Percentiles rank a stretch among this genome's conserved stretches.
Evolutionary conservation across 2,888 invertebrate genomes (phyloP).

Genomic region (Cantharis rustica): DNA sequence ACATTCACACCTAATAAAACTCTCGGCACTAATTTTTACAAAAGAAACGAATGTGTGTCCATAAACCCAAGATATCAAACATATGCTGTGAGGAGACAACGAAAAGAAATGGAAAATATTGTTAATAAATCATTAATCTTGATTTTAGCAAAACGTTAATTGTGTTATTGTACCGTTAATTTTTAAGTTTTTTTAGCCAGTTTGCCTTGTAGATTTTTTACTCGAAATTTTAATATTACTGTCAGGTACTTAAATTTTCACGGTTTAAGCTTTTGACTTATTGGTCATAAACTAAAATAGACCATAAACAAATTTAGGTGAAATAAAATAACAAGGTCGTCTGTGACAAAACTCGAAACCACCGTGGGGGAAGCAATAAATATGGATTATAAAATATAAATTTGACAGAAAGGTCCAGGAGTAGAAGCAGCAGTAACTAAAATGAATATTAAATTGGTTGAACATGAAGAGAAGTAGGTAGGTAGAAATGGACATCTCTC

Average conservation of each 20-base stretch:
- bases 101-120: not conserved
- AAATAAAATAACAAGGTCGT: conserved; percentile 37
- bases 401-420: conserved; percentile 42
- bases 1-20: not conserved
- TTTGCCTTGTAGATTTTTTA: not conserved
- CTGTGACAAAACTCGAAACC: conserved; percentile 34
- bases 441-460: conserved; percentile 26
- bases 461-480: conserved; percentile 3
- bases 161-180: not conserved
- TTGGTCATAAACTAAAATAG: conserved; percentile 36
- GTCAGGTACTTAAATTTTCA: conserved; percentile 23
- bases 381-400: conserved; percentile 45
- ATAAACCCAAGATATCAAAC: not conserved
- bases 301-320: conserved; percentile 38
- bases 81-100: not conserved
- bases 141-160: not conserved
- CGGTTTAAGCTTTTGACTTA: conserved; percentile 37
- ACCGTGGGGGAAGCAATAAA: conserved; percentile 44
- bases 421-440: conserved; percentile 10
- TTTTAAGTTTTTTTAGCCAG: not conserved
- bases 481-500: conserved; percentile 9
- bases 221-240: conserved; percentile 3
- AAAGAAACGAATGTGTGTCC: not conserved
- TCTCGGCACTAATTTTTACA: not conserved
- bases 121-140: not conserved